phyloP scores from a whole-genome alignment of 2,113 vertebrate genomes.

The Chaetura pelagica region DNA sequence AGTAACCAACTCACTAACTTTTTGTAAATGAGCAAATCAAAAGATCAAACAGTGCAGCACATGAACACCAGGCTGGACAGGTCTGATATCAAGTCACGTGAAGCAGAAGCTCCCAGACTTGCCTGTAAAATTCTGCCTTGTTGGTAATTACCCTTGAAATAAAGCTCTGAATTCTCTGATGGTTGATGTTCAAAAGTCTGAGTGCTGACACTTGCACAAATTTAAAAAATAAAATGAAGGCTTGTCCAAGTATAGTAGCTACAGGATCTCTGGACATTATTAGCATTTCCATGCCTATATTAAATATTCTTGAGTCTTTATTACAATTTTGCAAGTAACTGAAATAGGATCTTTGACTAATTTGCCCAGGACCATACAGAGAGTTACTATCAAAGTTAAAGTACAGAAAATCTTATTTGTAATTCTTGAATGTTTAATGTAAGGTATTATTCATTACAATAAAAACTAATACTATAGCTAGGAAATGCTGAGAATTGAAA shows the following conservation, averaged over 20 bases:
- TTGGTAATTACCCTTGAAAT: background rate
- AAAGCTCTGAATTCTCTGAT: background rate
- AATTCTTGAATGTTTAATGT: background rate
- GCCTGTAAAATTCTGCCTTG: background rate
- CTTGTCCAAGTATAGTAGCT: background rate
- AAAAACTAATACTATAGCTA: background rate
- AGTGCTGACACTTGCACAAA: background rate
- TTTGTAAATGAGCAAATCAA: background rate
- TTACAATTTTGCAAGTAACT: background rate
- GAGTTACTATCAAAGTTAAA: background rate
- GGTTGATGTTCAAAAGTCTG: background rate
- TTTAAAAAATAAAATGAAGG: background rate
- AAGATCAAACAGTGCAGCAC: background rate
- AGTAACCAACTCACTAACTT: background rate
- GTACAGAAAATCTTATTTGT: too few relatives aligned
- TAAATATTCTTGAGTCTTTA: background rate
- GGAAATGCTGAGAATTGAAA: background rate
- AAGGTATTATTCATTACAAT: background rate
- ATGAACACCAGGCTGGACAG: background rate
- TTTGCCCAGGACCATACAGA: background rate
- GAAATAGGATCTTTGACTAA: background rate
- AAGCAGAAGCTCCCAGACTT: background rate
- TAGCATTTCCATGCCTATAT: background rate
- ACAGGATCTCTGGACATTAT: background rate
- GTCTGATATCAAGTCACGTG: background rate